Base-by-base conservation (phyloP, 2,797 vertebrate genomes). In the Holocentrus rufus region DNA sequence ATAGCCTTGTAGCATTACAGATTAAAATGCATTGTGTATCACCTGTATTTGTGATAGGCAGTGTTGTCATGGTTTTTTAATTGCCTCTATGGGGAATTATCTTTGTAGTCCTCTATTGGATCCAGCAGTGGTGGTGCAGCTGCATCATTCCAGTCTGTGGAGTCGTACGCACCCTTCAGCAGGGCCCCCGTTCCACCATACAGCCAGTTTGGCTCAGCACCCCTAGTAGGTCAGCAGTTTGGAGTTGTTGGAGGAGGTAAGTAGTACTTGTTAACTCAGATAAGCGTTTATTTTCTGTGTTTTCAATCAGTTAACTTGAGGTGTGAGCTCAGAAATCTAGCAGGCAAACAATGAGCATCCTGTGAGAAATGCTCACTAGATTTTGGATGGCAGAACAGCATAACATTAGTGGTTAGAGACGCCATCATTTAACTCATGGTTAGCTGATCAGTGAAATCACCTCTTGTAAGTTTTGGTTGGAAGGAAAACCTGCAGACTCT, bases 81-180 rank as follows among this genome's bases (percentile, higher is more conserved):
- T 2, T 68, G 7, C 11, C 5, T 76, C 1, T 75, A 2, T 77
- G 0, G 53, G 20, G 39, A 1, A 76, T 64, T 83, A 0, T 74
- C 64, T 67, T 78, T 73, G 8, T 47, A 99, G 98, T 99, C 97
- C 47, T 99, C 98, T 56, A 89, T 99, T 88, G 96, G 96, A 56
- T 92, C 96, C 47, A 81, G 84, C 1, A 94, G 85, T 80, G 70
- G 93, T 39, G 25, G 95, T n/a, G 17, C 86, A 3, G 34, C 89
- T 4, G 42, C 93, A 66, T 95, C 96, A 75, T 99, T 98, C 94
- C 96, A 95, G 85, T 92, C 95, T 7, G 93, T 96, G 71, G 94
- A 93, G 7, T 91, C 97, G 56, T 99, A 98, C 46, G 94, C 95
- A 62, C 93, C 97, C 14, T 97, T 97, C 86, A 95, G 91, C 87